phyloP scores from a whole-genome alignment of 2,797 vertebrate species.

The Enteromius anoplus region DNA sequence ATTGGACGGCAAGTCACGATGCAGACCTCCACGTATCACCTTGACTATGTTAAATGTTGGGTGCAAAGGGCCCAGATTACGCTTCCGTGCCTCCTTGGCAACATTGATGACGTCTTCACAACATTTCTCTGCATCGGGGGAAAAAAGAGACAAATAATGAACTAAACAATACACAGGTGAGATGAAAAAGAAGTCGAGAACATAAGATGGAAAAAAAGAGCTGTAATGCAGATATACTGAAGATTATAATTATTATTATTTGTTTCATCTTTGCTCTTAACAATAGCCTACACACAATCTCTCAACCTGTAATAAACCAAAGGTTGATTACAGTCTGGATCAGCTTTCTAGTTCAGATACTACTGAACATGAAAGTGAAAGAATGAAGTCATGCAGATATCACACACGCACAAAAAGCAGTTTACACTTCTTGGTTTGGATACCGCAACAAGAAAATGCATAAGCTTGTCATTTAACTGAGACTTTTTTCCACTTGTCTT shows the following conservation, averaged over 20 bases:
- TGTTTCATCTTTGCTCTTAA: not conserved
- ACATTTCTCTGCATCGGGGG: constrained; percentile 74
- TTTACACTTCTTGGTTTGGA: not conserved
- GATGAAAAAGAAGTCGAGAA: not conserved
- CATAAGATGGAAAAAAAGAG: not conserved
- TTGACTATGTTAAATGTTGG: constrained; percentile 85
- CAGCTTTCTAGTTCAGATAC: not conserved
- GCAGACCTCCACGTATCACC: constrained; percentile 75
- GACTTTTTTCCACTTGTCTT: not conserved
- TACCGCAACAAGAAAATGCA: not conserved
- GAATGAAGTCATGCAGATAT: constrained; percentile 7
- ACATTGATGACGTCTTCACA: constrained; percentile 80
- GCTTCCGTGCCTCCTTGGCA: constrained; percentile 79
- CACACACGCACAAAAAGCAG: not conserved
- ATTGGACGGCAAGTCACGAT: constrained; percentile 79
- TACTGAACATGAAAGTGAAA: constrained; percentile 26
- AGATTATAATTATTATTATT: not conserved
- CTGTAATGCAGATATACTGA: not conserved
- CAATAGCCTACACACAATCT: not conserved
- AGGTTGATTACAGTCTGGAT: not conserved
- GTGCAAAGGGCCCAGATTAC: constrained; percentile 87
- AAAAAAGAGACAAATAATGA: not conserved
- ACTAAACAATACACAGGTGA: not conserved
- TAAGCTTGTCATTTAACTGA: not conserved
- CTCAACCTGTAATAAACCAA: constrained; percentile 14